Percentiles rank a stretch among this genome's conserved stretches.
These are phyloP conservation scores for Arrhopalites spinosus DNA, from an alignment of 2,888 invertebrate genomes.

Conservation along the genomic window DNA sequence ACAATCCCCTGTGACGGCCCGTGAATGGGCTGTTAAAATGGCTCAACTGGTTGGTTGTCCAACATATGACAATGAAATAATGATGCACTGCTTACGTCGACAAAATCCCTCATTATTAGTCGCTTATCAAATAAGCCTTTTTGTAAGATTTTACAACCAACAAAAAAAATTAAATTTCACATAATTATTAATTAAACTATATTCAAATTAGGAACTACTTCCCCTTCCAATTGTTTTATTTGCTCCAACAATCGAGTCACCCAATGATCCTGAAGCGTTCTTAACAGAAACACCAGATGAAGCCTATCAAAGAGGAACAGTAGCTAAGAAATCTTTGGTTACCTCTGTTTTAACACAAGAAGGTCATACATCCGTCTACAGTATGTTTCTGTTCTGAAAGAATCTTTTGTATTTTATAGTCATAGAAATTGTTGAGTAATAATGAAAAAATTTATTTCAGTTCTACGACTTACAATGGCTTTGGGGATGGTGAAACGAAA, in stretches of 20 bases:
- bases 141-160: slow-evolving; percentile 25
- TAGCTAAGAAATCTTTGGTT: slow-evolving; percentile 47
- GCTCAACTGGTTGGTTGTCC: slow-evolving; percentile 43
- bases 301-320: slow-evolving; percentile 43
- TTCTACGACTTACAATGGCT: slow-evolving; percentile 1
- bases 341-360: slow-evolving; percentile 42
- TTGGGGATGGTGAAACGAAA: not conserved
- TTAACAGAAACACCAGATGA: slow-evolving; percentile 50
- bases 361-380: slow-evolving; percentile 15
- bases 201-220: not conserved
- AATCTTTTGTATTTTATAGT: not conserved
- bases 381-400: slow-evolving; percentile 16
- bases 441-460: not conserved
- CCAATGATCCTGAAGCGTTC: slow-evolving; percentile 33
- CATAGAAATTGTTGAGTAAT: not conserved
- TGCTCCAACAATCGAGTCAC: slow-evolving; percentile 18
- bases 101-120: slow-evolving; percentile 44
- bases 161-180: not conserved
- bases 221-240: slow-evolving; percentile 18
- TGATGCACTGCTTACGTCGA: slow-evolving; percentile 42
- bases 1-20: slow-evolving; percentile 30
- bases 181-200: not conserved
- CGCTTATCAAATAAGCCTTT: slow-evolving; percentile 37
- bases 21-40: slow-evolving; percentile 35
- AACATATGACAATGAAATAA: slow-evolving; percentile 19